Percentiles rank a stretch among this genome's conserved stretches.
Evolutionary conservation across 1,140 invertebrate species (phyloP).

Genomic region (Diorhabda elongata): DNA sequence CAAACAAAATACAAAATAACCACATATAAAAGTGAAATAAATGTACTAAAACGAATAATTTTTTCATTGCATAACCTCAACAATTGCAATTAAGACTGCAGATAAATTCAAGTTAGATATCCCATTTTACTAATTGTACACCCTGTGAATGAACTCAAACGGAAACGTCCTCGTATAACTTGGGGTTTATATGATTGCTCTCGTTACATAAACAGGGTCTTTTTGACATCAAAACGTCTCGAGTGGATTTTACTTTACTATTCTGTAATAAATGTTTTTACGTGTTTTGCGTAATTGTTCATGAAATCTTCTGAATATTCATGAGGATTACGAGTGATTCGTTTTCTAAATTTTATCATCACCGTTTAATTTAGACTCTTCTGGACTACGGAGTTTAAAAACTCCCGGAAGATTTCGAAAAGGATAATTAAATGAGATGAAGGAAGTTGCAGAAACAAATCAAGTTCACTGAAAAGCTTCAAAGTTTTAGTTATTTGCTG

Average conservation of each 20-base stretch:
- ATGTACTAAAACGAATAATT: no score
- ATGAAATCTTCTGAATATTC: background rate
- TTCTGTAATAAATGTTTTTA: constrained; percentile 1
- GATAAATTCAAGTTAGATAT: no score
- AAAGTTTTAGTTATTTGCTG: no score
- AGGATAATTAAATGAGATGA: no score
- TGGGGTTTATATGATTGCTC: background rate
- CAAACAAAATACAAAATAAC: no score
- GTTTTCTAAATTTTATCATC: background rate
- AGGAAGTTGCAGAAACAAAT: no score
- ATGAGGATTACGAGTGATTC: constrained; percentile 1
- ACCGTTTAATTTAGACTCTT: background rate
- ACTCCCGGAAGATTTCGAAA: background rate
- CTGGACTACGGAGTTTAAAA: background rate
- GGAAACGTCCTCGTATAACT: background rate
- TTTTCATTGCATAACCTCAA: no score
- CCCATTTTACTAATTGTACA: no score
- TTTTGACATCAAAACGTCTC: background rate
- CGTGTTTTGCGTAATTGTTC: constrained; percentile 2
- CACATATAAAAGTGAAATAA: no score
- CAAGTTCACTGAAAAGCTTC: no score
- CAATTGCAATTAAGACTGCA: no score
- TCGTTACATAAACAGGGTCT: background rate
- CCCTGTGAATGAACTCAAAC: no score
- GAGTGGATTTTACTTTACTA: background rate